Evolutionary conservation across 2,797 vertebrate genomes (phyloP).

Genomic region (Pipistrellus pipistrellus): DNA sequence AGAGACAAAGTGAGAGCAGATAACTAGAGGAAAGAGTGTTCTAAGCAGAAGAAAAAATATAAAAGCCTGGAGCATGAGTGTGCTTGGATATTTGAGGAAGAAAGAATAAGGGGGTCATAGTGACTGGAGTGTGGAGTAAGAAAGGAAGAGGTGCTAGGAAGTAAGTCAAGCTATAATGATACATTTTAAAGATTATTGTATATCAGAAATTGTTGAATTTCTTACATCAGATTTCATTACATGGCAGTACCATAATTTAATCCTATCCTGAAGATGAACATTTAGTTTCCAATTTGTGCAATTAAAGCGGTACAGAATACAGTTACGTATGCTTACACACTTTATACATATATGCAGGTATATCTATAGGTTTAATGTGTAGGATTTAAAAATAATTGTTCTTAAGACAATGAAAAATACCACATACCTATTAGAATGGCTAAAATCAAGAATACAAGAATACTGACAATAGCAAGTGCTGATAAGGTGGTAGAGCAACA

Average conservation of each 20-base stretch:
- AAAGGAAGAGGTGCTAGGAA: neutral
- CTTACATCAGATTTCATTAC: neutral
- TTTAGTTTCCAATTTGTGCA: neutral
- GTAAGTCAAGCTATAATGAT: neutral
- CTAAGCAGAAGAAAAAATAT: neutral
- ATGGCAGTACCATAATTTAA: slow-evolving; percentile 11
- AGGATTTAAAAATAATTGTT: slow-evolving; percentile 37
- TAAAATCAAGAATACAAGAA: slow-evolving; percentile 34
- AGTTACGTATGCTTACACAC: neutral
- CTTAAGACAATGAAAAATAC: neutral
- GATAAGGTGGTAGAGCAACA: neutral
- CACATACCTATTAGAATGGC: neutral
- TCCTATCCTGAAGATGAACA: neutral
- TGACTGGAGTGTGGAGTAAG: neutral
- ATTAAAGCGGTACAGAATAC: neutral
- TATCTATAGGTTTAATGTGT: slow-evolving; percentile 41
- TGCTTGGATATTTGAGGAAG: neutral
- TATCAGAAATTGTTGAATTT: slow-evolving; percentile 1
- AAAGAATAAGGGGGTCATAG: neutral
- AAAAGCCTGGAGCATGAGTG: neutral
- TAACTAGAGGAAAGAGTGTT: neutral
- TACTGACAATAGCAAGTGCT: neutral
- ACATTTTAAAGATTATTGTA: neutral
- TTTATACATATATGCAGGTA: neutral
- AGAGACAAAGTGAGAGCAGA: neutral